These are phyloP conservation scores for Coryphaenoides rupestris DNA, from an alignment of 2,113 vertebrate species.

Conservation along the genomic window DNA sequence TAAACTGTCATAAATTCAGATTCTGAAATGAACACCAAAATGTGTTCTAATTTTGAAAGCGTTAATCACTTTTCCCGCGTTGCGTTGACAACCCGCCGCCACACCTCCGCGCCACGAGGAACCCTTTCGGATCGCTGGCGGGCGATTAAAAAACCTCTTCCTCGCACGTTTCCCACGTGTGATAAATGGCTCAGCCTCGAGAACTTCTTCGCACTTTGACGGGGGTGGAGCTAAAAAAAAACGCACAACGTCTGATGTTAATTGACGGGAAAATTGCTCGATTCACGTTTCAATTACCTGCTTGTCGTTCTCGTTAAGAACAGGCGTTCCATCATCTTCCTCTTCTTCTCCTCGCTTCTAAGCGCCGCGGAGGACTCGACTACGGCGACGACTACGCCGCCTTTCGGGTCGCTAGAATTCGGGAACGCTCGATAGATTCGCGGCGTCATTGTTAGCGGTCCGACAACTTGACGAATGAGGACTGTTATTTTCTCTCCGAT, in stretches of 20 bases:
- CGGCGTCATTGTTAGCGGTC: slow-evolving; percentile 24
- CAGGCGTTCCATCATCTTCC: slow-evolving; percentile 3
- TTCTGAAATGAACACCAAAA: too few relatives aligned
- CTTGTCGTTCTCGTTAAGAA: slow-evolving; percentile 41
- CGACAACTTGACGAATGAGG: slow-evolving; percentile 38
- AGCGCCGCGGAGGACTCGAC: not conserved
- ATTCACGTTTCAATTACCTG: slow-evolving; percentile 36
- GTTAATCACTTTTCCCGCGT: too few relatives aligned
- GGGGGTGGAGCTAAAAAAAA: too few relatives aligned
- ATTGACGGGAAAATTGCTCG: slow-evolving; percentile 32
- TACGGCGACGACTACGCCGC: not conserved
- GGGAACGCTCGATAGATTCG: slow-evolving; percentile 24
- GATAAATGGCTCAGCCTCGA: too few relatives aligned
- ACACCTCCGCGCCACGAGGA: too few relatives aligned
- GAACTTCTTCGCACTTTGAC: too few relatives aligned
- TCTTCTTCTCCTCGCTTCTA: not conserved
- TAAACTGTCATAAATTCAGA: too few relatives aligned
- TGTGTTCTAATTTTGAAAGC: too few relatives aligned
- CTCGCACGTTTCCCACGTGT: too few relatives aligned
- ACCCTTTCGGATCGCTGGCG: too few relatives aligned
- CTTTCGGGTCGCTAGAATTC: slow-evolving; percentile 6
- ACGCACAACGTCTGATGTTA: slow-evolving; percentile 38
- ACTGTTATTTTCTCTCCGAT: slow-evolving; percentile 21
- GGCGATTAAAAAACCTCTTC: too few relatives aligned
- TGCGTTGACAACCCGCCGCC: too few relatives aligned